Conservation (phyloP, 1,140 invertebrate species). For the Hesperophylax magnus region DNA sequence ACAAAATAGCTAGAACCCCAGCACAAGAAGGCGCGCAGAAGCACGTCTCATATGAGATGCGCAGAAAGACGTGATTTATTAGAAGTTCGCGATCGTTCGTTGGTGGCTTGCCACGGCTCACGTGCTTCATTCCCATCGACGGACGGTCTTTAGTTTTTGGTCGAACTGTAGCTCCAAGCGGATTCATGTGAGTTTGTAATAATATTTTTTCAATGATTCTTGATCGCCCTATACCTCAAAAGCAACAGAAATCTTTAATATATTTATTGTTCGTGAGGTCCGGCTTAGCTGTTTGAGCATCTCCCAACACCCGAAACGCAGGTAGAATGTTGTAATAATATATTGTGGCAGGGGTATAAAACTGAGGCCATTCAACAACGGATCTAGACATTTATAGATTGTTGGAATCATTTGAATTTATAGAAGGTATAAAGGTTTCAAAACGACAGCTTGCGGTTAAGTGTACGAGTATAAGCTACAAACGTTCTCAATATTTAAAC, state of each 20-base stretch:
- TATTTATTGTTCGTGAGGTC: conserved; percentile 46
- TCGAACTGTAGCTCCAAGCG: no score
- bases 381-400: conserved; percentile 39
- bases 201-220: no score
- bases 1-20: no score
- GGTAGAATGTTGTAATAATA: conserved; percentile 28
- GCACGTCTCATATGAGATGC: no score
- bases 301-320: conserved; percentile 34
- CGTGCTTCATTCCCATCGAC: no score
- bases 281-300: conserved; percentile 15
- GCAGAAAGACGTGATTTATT: no score
- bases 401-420: conserved; percentile 36
- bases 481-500: not conserved
- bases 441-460: conserved; percentile 12
- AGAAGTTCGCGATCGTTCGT: no score
- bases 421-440: conserved; percentile 43
- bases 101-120: no score
- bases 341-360: conserved; percentile 44
- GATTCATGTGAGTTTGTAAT: no score
- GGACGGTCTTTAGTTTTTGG: no score
- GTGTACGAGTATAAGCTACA: conserved; percentile 1
- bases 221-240: not conserved
- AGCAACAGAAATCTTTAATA: conserved; percentile 36
- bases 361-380: conserved; percentile 31
- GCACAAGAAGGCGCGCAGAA: no score